phyloP scores from a whole-genome alignment of 2,888 invertebrate species.

The Spialia ferax region DNA sequence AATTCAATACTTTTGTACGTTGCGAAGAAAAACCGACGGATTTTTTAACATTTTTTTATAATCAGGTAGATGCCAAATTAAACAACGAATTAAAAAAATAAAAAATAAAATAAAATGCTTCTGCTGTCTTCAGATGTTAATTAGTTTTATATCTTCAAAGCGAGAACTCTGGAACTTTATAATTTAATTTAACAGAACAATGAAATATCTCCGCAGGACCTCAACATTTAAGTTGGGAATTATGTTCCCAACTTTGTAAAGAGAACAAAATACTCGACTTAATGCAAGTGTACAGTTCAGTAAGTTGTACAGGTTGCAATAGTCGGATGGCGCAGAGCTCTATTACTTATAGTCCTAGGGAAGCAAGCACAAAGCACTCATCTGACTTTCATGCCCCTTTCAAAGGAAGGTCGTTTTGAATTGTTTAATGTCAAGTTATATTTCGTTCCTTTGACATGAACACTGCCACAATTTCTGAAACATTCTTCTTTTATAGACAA shows the following conservation, averaged over 20 bases:
- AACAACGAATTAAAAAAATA: neutral
- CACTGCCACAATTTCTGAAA: neutral
- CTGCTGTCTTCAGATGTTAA: neutral
- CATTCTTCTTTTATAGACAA: neutral
- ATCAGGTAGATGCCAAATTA: no score
- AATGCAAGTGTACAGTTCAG: slow-evolving; percentile 30
- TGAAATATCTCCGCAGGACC: slow-evolving; percentile 1
- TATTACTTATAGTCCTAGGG: slow-evolving; percentile 25
- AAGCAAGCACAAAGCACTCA: slow-evolving; percentile 29
- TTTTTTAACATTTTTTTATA: no score
- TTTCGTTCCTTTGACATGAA: neutral
- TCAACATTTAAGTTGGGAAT: slow-evolving; percentile 13
- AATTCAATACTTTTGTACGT: no score
- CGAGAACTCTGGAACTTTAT: neutral
- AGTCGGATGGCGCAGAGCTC: neutral
- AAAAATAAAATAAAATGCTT: neutral
- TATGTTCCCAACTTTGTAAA: slow-evolving; percentile 9
- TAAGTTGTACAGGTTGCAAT: slow-evolving; percentile 16
- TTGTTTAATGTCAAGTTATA: slow-evolving; percentile 13
- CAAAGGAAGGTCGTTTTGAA: slow-evolving; percentile 22
- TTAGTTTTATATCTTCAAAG: no score
- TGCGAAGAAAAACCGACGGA: no score
- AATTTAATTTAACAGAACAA: neutral
- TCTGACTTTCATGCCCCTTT: slow-evolving; percentile 31
- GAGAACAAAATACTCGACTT: neutral